Evolutionary conservation across 2,888 invertebrate species (phyloP), one percentile per base, ranked within the genome.

Genomic region (Coelinius sp.): DNA sequence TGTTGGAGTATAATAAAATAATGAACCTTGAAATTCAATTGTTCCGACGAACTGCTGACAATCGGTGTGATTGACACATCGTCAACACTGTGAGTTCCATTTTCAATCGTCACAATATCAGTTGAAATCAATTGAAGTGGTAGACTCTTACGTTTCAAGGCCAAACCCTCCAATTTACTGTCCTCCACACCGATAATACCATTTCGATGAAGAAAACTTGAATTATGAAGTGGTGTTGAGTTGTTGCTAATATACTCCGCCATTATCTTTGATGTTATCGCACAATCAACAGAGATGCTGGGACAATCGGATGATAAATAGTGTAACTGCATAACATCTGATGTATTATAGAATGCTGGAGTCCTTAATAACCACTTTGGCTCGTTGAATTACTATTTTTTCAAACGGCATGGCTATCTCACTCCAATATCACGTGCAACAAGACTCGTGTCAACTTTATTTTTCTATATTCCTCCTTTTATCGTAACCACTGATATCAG

Each of bases 141-240:
- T 62, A 86, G 70, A 25, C 80, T 82, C 5, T 84, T 77, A 49
- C 83, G 79, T 64, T 83, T 84, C 41, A 87, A 71, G 17, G 86
- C 86, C 65, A 86, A 76, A 70, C 85, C 84, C 73, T 87, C 86
- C 12, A 87, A 78, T 8, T 85, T 86, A 14, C 82, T 6, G 44
- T 67, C 41, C 35, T 49, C 71, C 14, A 59, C 56, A 59, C 44
- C 38, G 53, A 70, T 62, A n/a, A 27, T 24, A 49, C 68, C 63
- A 52, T 66, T 65, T 38, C 69, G 74, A 62, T 73, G 74, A 59
- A 69, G 70, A 66, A 72, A 76, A 53, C 76, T 76, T 2, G 46
- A 27, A 68, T 74, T 74, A n/a, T 71, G 67, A 31, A 71, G 27
- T 22, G 49, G 10, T 31, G 66, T n/a, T 35, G 52, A 31, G 35